Percentiles rank a stretch among this genome's conserved stretches.
These are phyloP conservation scores for Bubo scandiacus DNA, from an alignment of 2,113 vertebrate genomes.

Conservation along the genomic window DNA sequence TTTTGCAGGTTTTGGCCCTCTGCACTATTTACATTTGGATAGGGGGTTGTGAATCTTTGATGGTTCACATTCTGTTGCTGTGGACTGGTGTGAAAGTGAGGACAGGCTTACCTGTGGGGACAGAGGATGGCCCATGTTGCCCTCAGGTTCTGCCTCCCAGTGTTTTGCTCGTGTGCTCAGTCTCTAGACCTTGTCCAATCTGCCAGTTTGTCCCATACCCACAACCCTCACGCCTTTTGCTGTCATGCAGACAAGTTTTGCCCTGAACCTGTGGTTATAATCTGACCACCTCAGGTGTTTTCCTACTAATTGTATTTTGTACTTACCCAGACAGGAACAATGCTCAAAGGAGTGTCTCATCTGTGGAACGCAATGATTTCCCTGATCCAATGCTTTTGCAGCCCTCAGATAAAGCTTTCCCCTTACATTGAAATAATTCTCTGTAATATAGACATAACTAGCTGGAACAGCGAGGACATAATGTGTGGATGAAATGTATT, in stretches of 20 bases:
- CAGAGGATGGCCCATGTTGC: rapidly evolving
- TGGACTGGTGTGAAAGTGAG: neutral
- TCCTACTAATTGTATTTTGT: neutral
- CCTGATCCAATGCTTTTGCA: rapidly evolving
- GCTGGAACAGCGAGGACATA: neutral
- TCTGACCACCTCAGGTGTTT: neutral
- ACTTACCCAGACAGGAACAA: neutral
- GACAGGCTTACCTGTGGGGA: neutral
- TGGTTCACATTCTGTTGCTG: neutral
- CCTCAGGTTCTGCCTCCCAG: neutral
- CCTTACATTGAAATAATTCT: neutral
- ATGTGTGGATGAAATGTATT: neutral
- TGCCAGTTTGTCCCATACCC: neutral
- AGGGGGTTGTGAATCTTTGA: neutral
- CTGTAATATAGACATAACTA: neutral
- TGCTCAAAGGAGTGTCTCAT: neutral
- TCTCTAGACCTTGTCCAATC: neutral
- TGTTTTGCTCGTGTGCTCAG: neutral
- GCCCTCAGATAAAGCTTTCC: neutral
- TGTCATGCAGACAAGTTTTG: neutral
- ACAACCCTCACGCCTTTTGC: rapidly evolving
- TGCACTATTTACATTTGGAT: neutral
- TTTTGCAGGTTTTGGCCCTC: neutral
- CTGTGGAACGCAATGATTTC: neutral
- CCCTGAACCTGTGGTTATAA: neutral